These are phyloP conservation scores for Tanypteryx hageni DNA, from an alignment of 2,888 invertebrate species.

Conservation along the genomic window DNA sequence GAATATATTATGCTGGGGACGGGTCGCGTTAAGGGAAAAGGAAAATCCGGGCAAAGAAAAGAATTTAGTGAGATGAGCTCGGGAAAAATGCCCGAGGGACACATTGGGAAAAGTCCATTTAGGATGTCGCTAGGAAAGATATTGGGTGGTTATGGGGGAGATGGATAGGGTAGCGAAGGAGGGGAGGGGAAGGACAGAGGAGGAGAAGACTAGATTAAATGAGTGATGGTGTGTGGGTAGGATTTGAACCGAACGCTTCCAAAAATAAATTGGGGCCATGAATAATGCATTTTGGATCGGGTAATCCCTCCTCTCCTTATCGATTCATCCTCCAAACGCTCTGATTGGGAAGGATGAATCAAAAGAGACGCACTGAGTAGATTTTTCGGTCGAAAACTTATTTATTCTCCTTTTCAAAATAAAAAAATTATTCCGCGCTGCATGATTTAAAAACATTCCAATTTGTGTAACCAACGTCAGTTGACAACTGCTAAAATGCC, in stretches of 20 bases:
- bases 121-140: constrained; percentile 51
- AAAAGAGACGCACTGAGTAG: constrained; percentile 21
- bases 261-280: constrained; percentile 62
- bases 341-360: constrained; percentile 50
- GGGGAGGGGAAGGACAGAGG: background rate
- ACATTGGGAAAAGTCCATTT: constrained; percentile 41
- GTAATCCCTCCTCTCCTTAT: constrained; percentile 42
- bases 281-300: constrained; percentile 60
- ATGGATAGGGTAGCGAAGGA: background rate
- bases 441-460: constrained; percentile 51
- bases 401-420: background rate
- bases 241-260: constrained; percentile 60
- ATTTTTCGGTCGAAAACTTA: constrained; percentile 26
- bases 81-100: constrained; percentile 27
- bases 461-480: constrained; percentile 35
- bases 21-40: background rate
- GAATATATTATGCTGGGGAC: constrained; percentile 16
- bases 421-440: background rate
- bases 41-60: constrained; percentile 39
- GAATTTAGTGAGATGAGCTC: background rate
- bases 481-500: background rate
- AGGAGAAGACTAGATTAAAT: constrained; percentile 34
- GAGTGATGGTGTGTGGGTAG: constrained; percentile 38
- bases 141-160: constrained; percentile 33
- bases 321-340: constrained; percentile 49